phyloP scores from a whole-genome alignment of 2,797 vertebrate species.

The Eremophila alpestris region DNA sequence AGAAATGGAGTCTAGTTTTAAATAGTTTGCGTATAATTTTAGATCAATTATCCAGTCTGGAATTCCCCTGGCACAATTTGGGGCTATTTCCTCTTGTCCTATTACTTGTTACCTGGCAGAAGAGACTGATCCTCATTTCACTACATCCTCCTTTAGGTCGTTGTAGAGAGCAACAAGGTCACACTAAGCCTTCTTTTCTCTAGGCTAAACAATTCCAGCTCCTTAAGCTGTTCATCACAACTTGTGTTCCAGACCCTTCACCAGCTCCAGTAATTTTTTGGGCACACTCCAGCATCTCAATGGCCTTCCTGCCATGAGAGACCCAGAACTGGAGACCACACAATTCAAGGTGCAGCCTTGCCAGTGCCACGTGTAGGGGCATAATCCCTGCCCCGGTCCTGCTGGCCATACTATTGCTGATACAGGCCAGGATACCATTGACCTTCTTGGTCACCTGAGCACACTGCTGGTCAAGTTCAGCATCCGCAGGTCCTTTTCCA shows the following conservation, averaged over 20 bases:
- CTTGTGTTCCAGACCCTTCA: not conserved
- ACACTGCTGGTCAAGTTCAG: not conserved
- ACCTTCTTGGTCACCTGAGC: not conserved
- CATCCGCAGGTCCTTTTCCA: not conserved
- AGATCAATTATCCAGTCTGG: not conserved
- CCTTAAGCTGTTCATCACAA: not conserved
- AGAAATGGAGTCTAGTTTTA: not conserved
- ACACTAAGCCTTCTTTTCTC: not conserved
- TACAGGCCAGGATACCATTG: not conserved
- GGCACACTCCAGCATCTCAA: not conserved
- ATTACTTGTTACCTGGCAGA: not conserved
- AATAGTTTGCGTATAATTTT: not conserved
- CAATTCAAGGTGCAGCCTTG: not conserved
- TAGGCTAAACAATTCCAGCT: not conserved
- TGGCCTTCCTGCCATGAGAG: not conserved
- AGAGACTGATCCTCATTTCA: not conserved
- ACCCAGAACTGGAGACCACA: not conserved
- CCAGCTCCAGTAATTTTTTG: not conserved
- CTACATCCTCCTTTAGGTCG: not conserved
- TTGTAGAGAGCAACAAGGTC: not conserved
- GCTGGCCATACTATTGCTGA: not conserved
- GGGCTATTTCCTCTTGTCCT: not conserved
- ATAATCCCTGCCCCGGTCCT: not conserved
- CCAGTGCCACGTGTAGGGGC: too few species aligned
- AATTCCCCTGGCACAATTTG: not conserved